Evolutionary conservation across 2,113 vertebrate genomes (phyloP).

Genomic region (Takifugu flavidus): DNA sequence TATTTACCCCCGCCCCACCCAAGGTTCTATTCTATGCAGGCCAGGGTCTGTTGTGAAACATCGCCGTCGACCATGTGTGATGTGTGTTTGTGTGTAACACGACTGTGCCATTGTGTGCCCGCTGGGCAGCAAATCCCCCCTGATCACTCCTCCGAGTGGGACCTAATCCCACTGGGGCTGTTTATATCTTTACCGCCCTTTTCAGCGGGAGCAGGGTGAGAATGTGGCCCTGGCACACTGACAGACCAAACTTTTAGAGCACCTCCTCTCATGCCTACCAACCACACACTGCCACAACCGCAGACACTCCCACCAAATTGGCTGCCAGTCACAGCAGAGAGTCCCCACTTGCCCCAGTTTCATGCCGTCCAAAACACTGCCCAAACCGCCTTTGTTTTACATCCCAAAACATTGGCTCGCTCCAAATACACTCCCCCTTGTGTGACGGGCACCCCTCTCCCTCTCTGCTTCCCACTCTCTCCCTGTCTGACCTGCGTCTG

Average conservation of each 20-base stretch:
- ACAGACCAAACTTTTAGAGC: constrained; percentile 48
- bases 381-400: constrained; percentile 6
- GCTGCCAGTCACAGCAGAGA: constrained; percentile 6
- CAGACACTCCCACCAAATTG: constrained; percentile 42
- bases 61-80: constrained; percentile 59
- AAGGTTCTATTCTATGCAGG: constrained; percentile 38
- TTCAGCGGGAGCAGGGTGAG: constrained; percentile 57
- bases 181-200: constrained; percentile 68
- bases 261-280: constrained; percentile 21
- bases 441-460: not conserved
- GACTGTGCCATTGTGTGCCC: constrained; percentile 66
- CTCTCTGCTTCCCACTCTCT: not conserved
- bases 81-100: constrained; percentile 54
- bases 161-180: constrained; percentile 67
- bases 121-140: constrained; percentile 70
- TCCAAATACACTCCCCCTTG: constrained; percentile 12
- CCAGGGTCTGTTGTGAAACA: constrained; percentile 59
- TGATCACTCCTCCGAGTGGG: constrained; percentile 68
- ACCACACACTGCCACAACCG: not conserved
- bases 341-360: constrained; percentile 36
- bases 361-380: constrained; percentile 31
- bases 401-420: constrained; percentile 20
- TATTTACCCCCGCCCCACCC: constrained; percentile 44
- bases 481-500: constrained; percentile 37
- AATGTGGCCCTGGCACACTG: constrained; percentile 64